Base-by-base conservation (phyloP, 2,888 invertebrate genomes). In the Beris morrisii region DNA sequence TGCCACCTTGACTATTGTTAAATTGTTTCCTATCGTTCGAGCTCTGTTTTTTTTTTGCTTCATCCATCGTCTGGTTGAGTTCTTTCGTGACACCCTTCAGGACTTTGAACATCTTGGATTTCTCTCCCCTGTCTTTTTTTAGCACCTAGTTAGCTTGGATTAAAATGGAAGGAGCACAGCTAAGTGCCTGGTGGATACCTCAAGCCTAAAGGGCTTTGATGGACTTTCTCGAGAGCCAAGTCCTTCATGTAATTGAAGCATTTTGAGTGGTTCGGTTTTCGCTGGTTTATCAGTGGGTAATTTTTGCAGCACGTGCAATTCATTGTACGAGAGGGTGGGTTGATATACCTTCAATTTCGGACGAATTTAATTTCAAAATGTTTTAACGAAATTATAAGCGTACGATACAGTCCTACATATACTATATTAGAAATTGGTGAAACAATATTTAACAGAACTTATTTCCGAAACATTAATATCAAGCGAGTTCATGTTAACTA, bases 231-330 rank as follows among this genome's bases (percentile, higher is more conserved):
- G 32, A 56, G 61, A 61, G 63, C 31, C 38, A 32, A 59, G 65
- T 66, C 63, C 68, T 68, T 66, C 52, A 57, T 52, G 63, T 65
- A 68, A 68, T 68, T 68, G 68, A 66, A 66, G 65, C 63, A 38
- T 50, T 52, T 15, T 15, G 61, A 61, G 52, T 52, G 61, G 59
- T 38, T 32, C 57, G 53, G 58, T 31, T 38, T 32, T 50, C 64
- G 63, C 53, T 48, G 50, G 30, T 32, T 59, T 52, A 30, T 65
- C 45, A 44, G 30, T 46, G 48, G 66, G 66, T 53, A 66, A 54
- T 66, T 61, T 67, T 15, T 50, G 68, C 52, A 54, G 58, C 68
- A 66, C 61, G 68, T 68, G 68, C 66, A 45, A 59, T 66, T 68
- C 66, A 68, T 66, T 54, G 57, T 31, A 48, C 50, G 52, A 61